Evolutionary conservation across 1,140 invertebrate genomes (phyloP), one percentile per base, ranked within the genome.

Genomic region (Aphelenchoides avenae): DNA sequence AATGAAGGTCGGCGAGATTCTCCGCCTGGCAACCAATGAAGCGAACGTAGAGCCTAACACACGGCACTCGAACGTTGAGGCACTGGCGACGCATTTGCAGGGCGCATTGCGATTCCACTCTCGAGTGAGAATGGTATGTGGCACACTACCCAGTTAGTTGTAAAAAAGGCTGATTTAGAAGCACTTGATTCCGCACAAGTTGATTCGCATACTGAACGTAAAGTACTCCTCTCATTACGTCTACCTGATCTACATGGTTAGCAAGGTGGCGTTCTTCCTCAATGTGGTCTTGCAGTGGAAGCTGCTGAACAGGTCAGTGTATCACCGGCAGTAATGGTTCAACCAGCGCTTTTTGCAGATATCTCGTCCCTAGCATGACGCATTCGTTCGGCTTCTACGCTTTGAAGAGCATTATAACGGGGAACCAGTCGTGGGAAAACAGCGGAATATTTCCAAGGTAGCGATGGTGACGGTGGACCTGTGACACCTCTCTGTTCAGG

Each of bases 401-500:
- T 18, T 69, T 57, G 57, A 31, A 42, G 5, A 46, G 48, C 33
- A 43, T 74, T 5, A 42, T 56, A 9, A 43, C 46, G 5, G 61
- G 73, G 13, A 74, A 77, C 26, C 40, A 44, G 20, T 70, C 72
- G 3, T 74, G 71, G 71, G 70, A 64, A 29, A 64, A 79, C 15
- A 79, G 76, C 26, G 70, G 58, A 20, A 30, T 60, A 24, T 60
- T 60, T 34, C 57, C 57, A n/a, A n/a, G n/a, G n/a, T n/a, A n/a
- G n/a, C n/a, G n/a, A n/a, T n/a, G n/a, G n/a, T n/a, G n/a, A n/a
- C 42, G 42, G 13, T 44, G 13, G 15, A n/a, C 39, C 11, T 13
- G 15, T 22, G 13, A 75, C 20, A 24, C 78, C 0, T 81, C 81
- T 67, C 80, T 80, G n/a, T n/a, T n/a, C 0, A 63, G 80, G 27